Conservation (phyloP, 2,797 vertebrate species). For the Microcaecilia unicolor region DNA sequence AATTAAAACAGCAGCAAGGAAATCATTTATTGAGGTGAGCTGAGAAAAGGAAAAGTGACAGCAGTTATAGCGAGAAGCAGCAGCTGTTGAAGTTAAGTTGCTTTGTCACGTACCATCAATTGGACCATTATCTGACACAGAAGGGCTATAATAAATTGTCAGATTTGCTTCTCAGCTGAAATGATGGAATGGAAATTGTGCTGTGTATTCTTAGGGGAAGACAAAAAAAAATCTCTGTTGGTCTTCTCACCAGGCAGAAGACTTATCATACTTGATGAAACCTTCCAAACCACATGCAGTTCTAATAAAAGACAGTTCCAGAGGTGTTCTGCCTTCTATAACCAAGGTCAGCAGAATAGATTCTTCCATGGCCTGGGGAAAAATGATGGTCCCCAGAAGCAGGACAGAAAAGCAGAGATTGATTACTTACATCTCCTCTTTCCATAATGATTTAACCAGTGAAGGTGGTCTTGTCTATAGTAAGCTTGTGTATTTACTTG, state of each 20-base stretch:
- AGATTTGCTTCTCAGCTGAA: slow-evolving; percentile 52
- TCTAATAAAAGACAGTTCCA: slow-evolving; percentile 7
- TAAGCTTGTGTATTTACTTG: too few relatives aligned
- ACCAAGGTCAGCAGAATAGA: slow-evolving; percentile 3
- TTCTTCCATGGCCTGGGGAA: too few relatives aligned
- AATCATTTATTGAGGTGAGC: slow-evolving; percentile 35
- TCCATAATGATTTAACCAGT: too few relatives aligned
- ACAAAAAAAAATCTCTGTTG: slow-evolving; percentile 11
- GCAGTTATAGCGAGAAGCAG: slow-evolving; percentile 31
- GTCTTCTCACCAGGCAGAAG: slow-evolving; percentile 20
- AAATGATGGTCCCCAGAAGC: too few relatives aligned
- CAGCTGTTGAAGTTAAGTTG: slow-evolving; percentile 49
- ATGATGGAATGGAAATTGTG: slow-evolving; percentile 49
- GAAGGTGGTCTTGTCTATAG: too few relatives aligned
- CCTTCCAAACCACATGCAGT: slow-evolving; percentile 6
- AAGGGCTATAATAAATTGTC: slow-evolving; percentile 55
- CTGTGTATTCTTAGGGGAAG: slow-evolving; percentile 24
- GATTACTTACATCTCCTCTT: too few relatives aligned
- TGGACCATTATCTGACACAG: slow-evolving; percentile 50
- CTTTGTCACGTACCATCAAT: slow-evolving; percentile 52
- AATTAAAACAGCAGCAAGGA: slow-evolving; percentile 38
- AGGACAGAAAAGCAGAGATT: too few relatives aligned
- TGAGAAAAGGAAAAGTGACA: slow-evolving; percentile 46
- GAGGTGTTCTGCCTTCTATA: neutral
- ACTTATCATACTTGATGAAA: slow-evolving; percentile 9